Base-by-base conservation (phyloP, 2,888 invertebrate genomes). In the Galerucella nymphaeae region DNA sequence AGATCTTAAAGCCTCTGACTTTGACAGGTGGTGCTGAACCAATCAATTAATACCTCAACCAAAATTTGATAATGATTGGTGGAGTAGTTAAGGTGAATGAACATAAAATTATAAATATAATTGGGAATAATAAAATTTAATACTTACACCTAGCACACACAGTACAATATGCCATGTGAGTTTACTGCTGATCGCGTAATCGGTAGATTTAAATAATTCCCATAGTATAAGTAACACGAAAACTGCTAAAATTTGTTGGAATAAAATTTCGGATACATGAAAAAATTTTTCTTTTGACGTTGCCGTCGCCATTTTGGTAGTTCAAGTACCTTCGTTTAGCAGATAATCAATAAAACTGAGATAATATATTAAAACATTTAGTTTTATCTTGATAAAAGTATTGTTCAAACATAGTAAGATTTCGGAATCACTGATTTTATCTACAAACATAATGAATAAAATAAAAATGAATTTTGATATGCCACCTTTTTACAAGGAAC, bases 91-190 rank as follows among this genome's bases (percentile, higher is more conserved):
- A 30, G 30, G 30, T 30, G 30, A 6, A 30, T 30, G 6, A 30
- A 30, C 30, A 30, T 30, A 45, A 16, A 42, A 10, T 20, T 57
- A 13, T 59, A 13, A 14, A 9, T 20, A 59, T 8, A 11, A 14
- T 2, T 59, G 8, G 9, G 30, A 38, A 38, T 53, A 66, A 23
- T 38, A 38, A 64, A 66, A 42, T 18, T 58, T n/a, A 70, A 30
- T 72, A 81, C 83, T 83, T 78, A 84, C 84, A 69, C 84, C 84
- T 18, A 82, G 55, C 13, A 83, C 82, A 67, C 78, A 78, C 13
- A 83, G 73, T 72, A 83, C 77, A 53, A 83, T 76, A 72, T 84
- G 84, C 82, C 83, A 83, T 6, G 82, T 75, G 1, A 64, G 57
- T 30, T 77, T 74, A n/a, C 13, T 30, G 20, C 48, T 14, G 53